These are phyloP conservation scores for Cyclophora albipunctata DNA, from an alignment of 2,888 invertebrate species.

Conservation along the genomic window DNA sequence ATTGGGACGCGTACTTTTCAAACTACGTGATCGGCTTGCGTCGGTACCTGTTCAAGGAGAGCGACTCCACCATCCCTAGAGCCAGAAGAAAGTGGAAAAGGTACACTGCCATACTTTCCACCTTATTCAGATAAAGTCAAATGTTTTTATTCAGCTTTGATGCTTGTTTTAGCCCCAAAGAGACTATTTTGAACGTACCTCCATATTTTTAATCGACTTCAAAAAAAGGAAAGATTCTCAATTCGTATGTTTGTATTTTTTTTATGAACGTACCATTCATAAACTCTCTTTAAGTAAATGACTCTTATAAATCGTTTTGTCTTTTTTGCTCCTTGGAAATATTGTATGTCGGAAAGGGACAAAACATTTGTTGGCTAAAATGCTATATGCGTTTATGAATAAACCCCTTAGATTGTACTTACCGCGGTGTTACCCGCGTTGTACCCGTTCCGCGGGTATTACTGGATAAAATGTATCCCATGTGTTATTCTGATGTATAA, in stretches of 20 bases:
- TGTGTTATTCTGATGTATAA: too few species aligned
- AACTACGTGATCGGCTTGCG: constrained; percentile 84
- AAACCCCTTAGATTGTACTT: too few species aligned
- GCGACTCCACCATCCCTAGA: constrained; percentile 78
- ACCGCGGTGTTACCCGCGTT: too few species aligned
- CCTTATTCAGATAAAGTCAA: not conserved
- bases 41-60: constrained; percentile 85
- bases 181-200: not conserved
- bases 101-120: constrained; percentile 38
- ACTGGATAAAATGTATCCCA: too few species aligned
- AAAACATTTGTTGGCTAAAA: too few species aligned
- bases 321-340: too few species aligned
- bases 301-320: not conserved
- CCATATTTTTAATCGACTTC: not conserved
- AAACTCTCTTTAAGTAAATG: too few species aligned
- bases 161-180: not conserved
- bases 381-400: not conserved
- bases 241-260: not conserved
- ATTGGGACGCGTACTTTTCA: constrained; percentile 83
- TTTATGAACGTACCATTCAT: not conserved
- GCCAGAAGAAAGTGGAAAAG: constrained; percentile 76
- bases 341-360: too few species aligned
- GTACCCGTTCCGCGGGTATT: too few species aligned
- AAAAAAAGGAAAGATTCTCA: not conserved
- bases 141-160: not conserved